Evolutionary conservation across 2,113 vertebrate genomes (phyloP).

Genomic region (Stigmatopora nigra): DNA sequence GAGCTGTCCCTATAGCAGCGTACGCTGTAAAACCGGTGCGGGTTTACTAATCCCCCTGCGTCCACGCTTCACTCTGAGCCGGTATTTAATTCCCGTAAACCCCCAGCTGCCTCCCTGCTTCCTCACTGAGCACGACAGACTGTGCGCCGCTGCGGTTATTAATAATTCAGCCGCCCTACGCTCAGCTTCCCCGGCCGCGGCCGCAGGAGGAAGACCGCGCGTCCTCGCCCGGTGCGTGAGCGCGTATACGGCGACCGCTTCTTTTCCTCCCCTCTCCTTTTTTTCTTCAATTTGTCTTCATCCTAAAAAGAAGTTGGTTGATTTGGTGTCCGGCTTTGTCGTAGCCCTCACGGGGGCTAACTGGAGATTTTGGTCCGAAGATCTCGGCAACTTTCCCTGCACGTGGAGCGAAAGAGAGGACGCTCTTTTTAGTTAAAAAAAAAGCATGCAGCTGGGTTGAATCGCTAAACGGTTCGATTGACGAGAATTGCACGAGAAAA

Average conservation of each 20-base stretch:
- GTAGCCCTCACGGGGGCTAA: background rate
- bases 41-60: conserved; percentile 70
- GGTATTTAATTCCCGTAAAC: conserved; percentile 76
- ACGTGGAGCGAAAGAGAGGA: conserved; percentile 36
- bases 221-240: conserved; percentile 26
- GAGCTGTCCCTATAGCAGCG: conserved; percentile 46
- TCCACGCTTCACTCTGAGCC: conserved; percentile 71
- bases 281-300: background rate
- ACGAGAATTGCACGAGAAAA: background rate
- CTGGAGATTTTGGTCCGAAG: background rate
- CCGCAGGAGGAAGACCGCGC: conserved; percentile 46
- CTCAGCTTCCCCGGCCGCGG: conserved; percentile 59
- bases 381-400: conserved; percentile 32
- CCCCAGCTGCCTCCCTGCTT: conserved; percentile 75
- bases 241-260: background rate
- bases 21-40: conserved; percentile 65
- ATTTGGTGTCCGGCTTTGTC: background rate
- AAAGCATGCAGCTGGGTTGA: conserved; percentile 38
- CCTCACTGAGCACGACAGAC: conserved; percentile 70
- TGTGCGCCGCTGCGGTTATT: conserved; percentile 71
- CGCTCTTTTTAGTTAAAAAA: conserved; percentile 3
- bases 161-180: conserved; percentile 72
- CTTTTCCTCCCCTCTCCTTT: background rate
- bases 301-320: background rate
- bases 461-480: background rate